These are phyloP conservation scores for Leptura quadrifasciata DNA, from an alignment of 2,888 invertebrate genomes.

Conservation along the genomic window DNA sequence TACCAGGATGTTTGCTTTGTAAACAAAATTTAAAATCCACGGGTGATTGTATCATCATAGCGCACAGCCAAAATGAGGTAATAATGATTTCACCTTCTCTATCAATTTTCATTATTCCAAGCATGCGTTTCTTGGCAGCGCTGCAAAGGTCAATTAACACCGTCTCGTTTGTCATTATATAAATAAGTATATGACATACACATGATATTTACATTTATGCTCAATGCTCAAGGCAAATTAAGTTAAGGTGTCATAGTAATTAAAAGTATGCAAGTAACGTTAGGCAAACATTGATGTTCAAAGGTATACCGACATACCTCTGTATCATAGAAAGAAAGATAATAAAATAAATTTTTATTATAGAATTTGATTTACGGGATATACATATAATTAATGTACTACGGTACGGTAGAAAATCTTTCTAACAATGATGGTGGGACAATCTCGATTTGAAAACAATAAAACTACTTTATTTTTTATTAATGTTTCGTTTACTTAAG, in stretches of 20 bases:
- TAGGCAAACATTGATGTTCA: neutral
- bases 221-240: slow-evolving; percentile 9
- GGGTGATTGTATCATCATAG: neutral
- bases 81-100: slow-evolving; percentile 7
- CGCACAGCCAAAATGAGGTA: neutral
- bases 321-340: neutral
- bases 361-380: too few species aligned
- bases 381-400: too few species aligned
- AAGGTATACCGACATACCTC: neutral
- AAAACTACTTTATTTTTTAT: too few species aligned
- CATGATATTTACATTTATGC: neutral
- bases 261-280: neutral
- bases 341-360: too few species aligned
- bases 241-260: slow-evolving; percentile 5
- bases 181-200: slow-evolving; percentile 15
- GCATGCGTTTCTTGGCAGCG: neutral
- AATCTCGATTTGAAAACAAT: too few species aligned
- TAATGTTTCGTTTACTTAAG: too few species aligned
- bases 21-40: neutral
- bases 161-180: neutral
- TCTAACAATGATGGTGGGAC: too few species aligned
- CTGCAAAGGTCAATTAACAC: neutral
- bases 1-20: neutral
- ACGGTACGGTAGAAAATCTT: too few species aligned
- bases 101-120: neutral